These are phyloP conservation scores for Ptychadena robeensis DNA, from an alignment of 2,797 vertebrate genomes.

Conservation along the genomic window DNA sequence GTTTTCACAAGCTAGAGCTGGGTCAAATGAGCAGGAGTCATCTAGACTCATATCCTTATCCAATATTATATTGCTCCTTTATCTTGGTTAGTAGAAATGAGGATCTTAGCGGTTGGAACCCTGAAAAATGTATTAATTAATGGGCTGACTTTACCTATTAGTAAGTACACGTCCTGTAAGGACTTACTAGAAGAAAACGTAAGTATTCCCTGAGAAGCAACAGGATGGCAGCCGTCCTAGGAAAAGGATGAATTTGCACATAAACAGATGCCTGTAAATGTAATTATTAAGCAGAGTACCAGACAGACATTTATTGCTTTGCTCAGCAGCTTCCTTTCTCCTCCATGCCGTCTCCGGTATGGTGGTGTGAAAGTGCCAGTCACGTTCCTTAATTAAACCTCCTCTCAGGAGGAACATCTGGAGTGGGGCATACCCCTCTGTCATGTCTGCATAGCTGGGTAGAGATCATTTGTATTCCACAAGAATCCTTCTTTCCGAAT, in stretches of 20 bases:
- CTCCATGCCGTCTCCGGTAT: slow-evolving; percentile 64
- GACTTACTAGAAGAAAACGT: background rate
- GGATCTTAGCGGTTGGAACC: no score
- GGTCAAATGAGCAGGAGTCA: no score
- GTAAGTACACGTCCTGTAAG: no score
- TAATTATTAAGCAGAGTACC: slow-evolving; percentile 36
- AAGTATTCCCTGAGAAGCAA: background rate
- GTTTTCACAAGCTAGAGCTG: no score
- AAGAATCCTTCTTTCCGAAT: slow-evolving; percentile 10
- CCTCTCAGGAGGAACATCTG: slow-evolving; percentile 71
- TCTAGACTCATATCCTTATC: no score
- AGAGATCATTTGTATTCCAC: slow-evolving; percentile 69
- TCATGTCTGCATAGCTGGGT: slow-evolving; percentile 66
- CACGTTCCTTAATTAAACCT: slow-evolving; percentile 72
- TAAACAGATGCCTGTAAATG: slow-evolving; percentile 41
- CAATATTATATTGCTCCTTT: no score
- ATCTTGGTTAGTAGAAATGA: no score
- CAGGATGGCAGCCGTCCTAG: background rate
- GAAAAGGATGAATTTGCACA: slow-evolving; percentile 2
- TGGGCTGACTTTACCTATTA: no score
- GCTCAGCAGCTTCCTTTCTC: slow-evolving; percentile 49
- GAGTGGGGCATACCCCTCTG: slow-evolving; percentile 59
- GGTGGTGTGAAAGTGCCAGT: slow-evolving; percentile 66
- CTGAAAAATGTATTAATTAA: no score
- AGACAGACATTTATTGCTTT: slow-evolving; percentile 55